Evolutionary conservation across 2,113 vertebrate genomes (phyloP).

Genomic region (Genyomyrus donnyi): DNA sequence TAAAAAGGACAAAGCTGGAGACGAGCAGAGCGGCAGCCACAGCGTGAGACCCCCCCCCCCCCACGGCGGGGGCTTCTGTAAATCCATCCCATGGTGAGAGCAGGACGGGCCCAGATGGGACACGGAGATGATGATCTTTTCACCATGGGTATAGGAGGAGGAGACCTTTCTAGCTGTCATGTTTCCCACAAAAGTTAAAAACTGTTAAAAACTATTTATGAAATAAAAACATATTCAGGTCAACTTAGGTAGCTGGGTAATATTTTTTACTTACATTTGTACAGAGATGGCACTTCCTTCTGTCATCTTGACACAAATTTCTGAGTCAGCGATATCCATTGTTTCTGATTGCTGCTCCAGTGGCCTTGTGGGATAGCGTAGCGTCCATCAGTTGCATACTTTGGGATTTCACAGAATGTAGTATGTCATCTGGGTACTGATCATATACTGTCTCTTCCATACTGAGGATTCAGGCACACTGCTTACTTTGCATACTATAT

Average conservation of each 20-base stretch:
- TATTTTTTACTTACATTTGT: background rate
- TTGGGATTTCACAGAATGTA: background rate
- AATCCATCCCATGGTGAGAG: conserved; percentile 14
- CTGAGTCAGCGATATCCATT: background rate
- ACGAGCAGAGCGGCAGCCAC: background rate
- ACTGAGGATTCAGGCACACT: background rate
- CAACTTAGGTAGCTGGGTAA: background rate
- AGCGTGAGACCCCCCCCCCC: background rate
- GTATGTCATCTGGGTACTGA: background rate
- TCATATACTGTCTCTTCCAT: background rate
- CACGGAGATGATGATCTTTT: background rate
- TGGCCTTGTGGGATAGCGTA: background rate
- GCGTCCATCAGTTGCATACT: background rate
- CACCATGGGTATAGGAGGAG: background rate
- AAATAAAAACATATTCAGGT: background rate
- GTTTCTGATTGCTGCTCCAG: background rate
- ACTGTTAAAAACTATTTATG: background rate
- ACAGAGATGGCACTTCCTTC: background rate
- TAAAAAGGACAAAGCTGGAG: conserved; percentile 21
- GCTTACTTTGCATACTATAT: background rate
- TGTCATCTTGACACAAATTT: background rate
- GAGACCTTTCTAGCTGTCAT: background rate
- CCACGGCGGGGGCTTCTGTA: background rate
- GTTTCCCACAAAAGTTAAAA: background rate
- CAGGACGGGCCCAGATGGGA: background rate